Base-by-base conservation (phyloP, 2,113 vertebrate species). In the Dasyornis broadbenti region DNA sequence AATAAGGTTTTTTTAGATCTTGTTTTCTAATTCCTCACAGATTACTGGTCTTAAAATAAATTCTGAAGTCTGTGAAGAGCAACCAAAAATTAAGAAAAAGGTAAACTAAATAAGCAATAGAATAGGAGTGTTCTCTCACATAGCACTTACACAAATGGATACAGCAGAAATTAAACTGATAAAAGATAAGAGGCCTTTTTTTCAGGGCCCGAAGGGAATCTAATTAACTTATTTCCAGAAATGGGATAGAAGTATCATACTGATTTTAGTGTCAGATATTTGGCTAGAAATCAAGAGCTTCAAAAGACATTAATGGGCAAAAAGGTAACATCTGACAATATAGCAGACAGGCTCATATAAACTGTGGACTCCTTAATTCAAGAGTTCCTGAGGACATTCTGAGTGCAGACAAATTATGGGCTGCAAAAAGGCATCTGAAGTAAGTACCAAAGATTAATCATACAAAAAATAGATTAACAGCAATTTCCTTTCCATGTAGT, bases 271-370 rank as follows among this genome's bases (percentile, higher is more conserved):
- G 94, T 92, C 91, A 96, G 80, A 86, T 94, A 94, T 73, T 96
- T 97, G 96, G 94, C 96, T 92, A 87, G 64, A 94, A 96, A 82
- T 93, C 95, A 95, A 95, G 66, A 87, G 70, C 64, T 94, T 95
- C 86, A 92, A 78, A 96, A 94, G 63, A 59, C n/a, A 28, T 87
- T 78, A 94, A 91, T 75, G 52, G 40, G 23, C 35, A 23, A 79
- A 93, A 86, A 86, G 53, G 68, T 82, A 94, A 85, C 61, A 87
- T 77, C 77, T 96, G 87, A 82, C 3, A 6, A 54, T 71, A 61
- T 54, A 81, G 79, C 42, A 93, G 83, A 90, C 76, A 94, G 61
- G n/a, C 52, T 96, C 63, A 35, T 60, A 66, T 75, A 68, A 95
- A 71, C n/a, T 75, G 31, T 66, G 61, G 18, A 22, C 45, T 90